Evolutionary conservation across 2,888 invertebrate genomes (phyloP), one percentile per base, ranked within the genome.

Genomic region (Drosophila putrida): DNA sequence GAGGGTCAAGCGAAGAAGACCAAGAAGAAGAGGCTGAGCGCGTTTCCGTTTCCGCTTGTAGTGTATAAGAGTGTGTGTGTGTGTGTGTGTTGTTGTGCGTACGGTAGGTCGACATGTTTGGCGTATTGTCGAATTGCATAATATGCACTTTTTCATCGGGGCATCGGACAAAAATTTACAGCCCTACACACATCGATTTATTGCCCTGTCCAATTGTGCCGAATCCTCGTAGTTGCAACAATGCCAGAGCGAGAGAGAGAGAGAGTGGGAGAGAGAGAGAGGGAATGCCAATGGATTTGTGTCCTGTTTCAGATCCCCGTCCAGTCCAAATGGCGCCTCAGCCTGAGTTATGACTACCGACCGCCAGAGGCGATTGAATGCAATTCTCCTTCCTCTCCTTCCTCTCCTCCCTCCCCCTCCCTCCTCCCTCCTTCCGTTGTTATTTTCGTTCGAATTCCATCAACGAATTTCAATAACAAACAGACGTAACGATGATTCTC

Each of bases 151-250:
- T 90, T 91, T 90, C 83, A 86, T 88, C 82, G 82, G 25, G 75
- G 71, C 79, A 83, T 81, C 77, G 82, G 75, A 39, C 78, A 84
- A 85, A 88, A 90, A 91, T 91, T 91, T 91, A 91, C 90, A 91
- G 78, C 90, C 84, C 86, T 86, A 90, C 90, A 91, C 90, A 90
- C 91, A 89, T 91, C 90, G 91, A 91, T 91, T 91, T 91, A 91
- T 91, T 91, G 90, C 90, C 54, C 82, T 90, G 90, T 91, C 91
- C 91, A 91, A 91, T 91, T 91, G 91, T 80, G 72, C 83, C 80
- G 80, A 85, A 65, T 73, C 77, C 71, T 44, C 72, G 73, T 20
- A 20, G 20, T 69, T 44, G 61, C 84, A 87, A 82, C 87, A 88
- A 79, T 89, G 82, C 54, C 68, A 33, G n/a, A n/a, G n/a, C n/a